These are phyloP conservation scores for Dicentrarchus labrax DNA, from an alignment of 2,113 vertebrate genomes.

Conservation along the genomic window DNA sequence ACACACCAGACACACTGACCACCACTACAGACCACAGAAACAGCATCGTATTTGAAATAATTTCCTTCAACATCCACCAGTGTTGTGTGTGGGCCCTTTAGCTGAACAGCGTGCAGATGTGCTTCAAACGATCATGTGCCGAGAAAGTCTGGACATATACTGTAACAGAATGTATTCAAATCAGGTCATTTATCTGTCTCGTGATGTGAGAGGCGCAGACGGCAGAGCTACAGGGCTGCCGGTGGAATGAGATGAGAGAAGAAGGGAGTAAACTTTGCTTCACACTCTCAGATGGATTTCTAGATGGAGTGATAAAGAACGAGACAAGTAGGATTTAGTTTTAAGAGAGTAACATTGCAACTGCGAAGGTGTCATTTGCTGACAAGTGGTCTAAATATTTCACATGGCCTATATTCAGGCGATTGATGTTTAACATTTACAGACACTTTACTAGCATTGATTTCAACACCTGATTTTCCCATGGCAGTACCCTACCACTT, in stretches of 20 bases:
- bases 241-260: conserved; percentile 11
- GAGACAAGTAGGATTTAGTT: conserved; percentile 12
- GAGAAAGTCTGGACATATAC: conserved; percentile 18
- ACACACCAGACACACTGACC: conserved; percentile 10
- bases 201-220: conserved; percentile 3
- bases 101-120: background rate
- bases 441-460: conserved; percentile 26
- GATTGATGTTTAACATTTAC: conserved; percentile 43
- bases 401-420: conserved; percentile 15
- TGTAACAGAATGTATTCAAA: background rate
- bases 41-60: conserved; percentile 3
- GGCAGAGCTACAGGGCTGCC: conserved; percentile 15
- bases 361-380: conserved; percentile 7
- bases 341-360: background rate
- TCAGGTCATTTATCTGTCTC: conserved; percentile 26
- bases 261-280: conserved; percentile 32
- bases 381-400: conserved; percentile 31
- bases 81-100: background rate
- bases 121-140: background rate
- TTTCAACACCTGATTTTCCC: background rate
- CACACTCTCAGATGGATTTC: conserved; percentile 42
- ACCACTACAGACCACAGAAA: background rate
- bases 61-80: conserved; percentile 20
- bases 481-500: conserved; percentile 1
- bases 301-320: background rate